These are phyloP conservation scores for Omphaloscelis lunosa DNA, from an alignment of 2,888 invertebrate genomes.

Conservation along the genomic window DNA sequence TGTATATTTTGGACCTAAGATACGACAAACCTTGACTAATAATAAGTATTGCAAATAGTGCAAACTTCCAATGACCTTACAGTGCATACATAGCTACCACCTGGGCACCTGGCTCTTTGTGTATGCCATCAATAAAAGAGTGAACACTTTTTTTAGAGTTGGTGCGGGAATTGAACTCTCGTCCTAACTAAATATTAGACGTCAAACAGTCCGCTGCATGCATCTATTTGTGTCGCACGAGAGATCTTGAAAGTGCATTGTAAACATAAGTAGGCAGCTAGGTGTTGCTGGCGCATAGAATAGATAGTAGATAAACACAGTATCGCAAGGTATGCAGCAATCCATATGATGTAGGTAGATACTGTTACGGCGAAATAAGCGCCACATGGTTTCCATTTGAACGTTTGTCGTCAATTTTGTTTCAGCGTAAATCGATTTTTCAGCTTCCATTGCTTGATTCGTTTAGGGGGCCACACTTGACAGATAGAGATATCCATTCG, in stretches of 20 bases:
- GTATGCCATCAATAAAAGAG: not conserved
- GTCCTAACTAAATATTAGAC: conserved; percentile 47
- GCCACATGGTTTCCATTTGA: not conserved
- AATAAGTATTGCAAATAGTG: too few species aligned
- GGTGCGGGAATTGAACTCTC: conserved; percentile 36
- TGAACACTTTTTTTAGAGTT: not conserved
- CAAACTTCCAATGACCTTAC: not conserved
- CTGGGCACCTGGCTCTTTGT: not conserved
- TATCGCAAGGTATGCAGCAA: not conserved
- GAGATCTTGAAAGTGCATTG: conserved; percentile 59
- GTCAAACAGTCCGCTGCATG: conserved; percentile 20
- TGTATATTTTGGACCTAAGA: not conserved
- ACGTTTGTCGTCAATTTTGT: not conserved
- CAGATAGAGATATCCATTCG: not conserved
- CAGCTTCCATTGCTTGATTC: not conserved
- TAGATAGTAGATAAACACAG: conserved; percentile 7
- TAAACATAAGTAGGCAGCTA: conserved; percentile 23
- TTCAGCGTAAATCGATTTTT: not conserved
- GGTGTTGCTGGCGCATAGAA: conserved; percentile 35
- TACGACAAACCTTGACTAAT: not conserved
- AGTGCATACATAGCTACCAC: not conserved
- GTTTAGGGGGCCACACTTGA: not conserved
- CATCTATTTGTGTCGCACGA: conserved; percentile 53
- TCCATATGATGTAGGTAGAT: not conserved
- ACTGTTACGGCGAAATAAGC: conserved; percentile 7